Evolutionary conservation across 1,140 invertebrate species (phyloP), one percentile per base, ranked within the genome.

Genomic region (Papilio dardanus): DNA sequence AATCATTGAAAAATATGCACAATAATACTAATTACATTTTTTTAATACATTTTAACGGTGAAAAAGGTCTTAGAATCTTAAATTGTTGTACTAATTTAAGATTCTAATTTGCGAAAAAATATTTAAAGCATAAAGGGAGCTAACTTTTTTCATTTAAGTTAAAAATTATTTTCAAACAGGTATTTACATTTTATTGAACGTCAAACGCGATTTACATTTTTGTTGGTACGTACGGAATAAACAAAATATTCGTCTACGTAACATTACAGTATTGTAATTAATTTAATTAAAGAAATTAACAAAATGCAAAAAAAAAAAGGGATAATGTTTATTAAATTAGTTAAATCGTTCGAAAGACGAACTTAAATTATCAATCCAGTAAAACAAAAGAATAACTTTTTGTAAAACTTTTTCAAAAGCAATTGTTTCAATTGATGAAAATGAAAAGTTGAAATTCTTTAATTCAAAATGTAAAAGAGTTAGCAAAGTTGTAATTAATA

Each of bases 401-500:
- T 10, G 54, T 62, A 30, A 30, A 62, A 62, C 24, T 62, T 62
- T 62, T 28, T 28, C 24, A 62, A 62, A 62, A 62, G 54, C 54
- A 62, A 62, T 62, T 62, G 54, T 62, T 62, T 62, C 54, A 62
- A 62, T 62, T 62, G 54, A 62, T 62, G 54, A 30, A 62, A 62
- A 62, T 62, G 54, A 28, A 62, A 62, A 62, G 54, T 62, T 62
- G 3, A 62, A 62, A 62, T 62, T 62, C 54, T 62, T 62, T 62
- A 62, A 62, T 62, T 62, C 54, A 62, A 62, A 62, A 62, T 62
- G 54, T 62, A 62, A 62, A 62, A 62, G 54, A 62, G 54, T 62
- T 62, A 62, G 10, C 24, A 62, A 62, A 62, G 54, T 62, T 62
- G 54, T 62, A 62, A 62, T 62, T 62, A 62, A 62, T 62, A 62